Base-by-base conservation (phyloP, 1,140 invertebrate species). In the Drosophila triauraria region DNA sequence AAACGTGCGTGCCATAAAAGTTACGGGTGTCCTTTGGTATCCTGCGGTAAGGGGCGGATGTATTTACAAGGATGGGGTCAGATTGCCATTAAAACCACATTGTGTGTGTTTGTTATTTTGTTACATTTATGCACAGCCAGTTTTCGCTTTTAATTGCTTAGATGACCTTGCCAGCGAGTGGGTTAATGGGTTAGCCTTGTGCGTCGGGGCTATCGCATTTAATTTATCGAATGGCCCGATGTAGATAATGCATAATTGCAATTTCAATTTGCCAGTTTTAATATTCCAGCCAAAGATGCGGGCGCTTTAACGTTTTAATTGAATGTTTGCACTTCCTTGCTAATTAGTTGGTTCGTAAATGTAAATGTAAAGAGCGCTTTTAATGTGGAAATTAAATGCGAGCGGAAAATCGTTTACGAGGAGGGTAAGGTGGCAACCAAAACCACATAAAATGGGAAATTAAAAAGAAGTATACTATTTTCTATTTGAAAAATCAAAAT, bases 1-100 rank as follows among this genome's bases (percentile, higher is more conserved):
- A 62, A 60, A 57, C 58, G 80, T 83, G 81, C 81, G 75, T 86
- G 64, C 70, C 76, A 79, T 86, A 79, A 87, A 86, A 80, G 74
- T 80, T 80, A 82, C 79, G 61, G 51, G 44, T 27, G 47, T 35
- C 38, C 64, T 62, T 43, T 35, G 48, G 42, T 35, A 47, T 25
- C 30, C 68, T 56, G 44, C n/a, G 40, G 51, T 20, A 47, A 59
- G 27, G 13, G 17, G 27, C 4, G 27, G 27, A 30, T 7, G n/a
- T 54, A 40, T 54, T 54, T 54, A 38, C 51, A 54, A 38, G 32
- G 32, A 23, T 38, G 32, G 68, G 43, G 8, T 20, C 40, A 32
- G 43, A 27, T 27, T 42, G 54, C 13, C 72, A 67, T 67, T 75
- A 64, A 75, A 76, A 38, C 62, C 75, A 77, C 75, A 77, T 27